Evolutionary conservation across 2,797 vertebrate species (phyloP).

Genomic region (Trachops cirrhosus): DNA sequence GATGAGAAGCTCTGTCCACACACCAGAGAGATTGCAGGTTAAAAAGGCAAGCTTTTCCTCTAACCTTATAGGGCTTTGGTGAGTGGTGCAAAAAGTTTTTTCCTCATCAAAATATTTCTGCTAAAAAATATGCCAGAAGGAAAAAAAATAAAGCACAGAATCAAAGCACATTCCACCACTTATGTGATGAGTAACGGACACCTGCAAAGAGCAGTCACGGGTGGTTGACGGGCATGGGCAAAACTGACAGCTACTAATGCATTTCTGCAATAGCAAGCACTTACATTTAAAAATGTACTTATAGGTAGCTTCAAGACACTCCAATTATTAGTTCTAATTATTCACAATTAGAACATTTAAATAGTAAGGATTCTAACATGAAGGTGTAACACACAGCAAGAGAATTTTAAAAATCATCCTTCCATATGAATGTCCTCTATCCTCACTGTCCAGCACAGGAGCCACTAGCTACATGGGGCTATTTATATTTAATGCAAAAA

Average conservation of each 20-base stretch:
- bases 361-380: background rate
- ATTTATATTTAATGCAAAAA: no score
- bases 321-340: background rate
- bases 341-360: background rate
- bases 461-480: background rate
- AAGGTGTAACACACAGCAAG: background rate
- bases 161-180: background rate
- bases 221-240: rapidly evolving
- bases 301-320: background rate
- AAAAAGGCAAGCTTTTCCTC: background rate
- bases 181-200: background rate
- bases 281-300: background rate
- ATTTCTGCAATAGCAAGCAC: background rate
- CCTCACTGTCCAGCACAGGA: rapidly evolving
- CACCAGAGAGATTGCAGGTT: no score
- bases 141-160: background rate
- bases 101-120: background rate
- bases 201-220: rapidly evolving
- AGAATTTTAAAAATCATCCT: background rate
- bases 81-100: background rate
- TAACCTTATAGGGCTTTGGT: background rate
- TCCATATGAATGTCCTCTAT: background rate
- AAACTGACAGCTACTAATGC: rapidly evolving
- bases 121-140: background rate
- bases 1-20: background rate